Evolutionary conservation across 2,797 vertebrate species (phyloP), one percentile per base, ranked within the genome.

Genomic region (Synaphobranchus kaupii): DNA sequence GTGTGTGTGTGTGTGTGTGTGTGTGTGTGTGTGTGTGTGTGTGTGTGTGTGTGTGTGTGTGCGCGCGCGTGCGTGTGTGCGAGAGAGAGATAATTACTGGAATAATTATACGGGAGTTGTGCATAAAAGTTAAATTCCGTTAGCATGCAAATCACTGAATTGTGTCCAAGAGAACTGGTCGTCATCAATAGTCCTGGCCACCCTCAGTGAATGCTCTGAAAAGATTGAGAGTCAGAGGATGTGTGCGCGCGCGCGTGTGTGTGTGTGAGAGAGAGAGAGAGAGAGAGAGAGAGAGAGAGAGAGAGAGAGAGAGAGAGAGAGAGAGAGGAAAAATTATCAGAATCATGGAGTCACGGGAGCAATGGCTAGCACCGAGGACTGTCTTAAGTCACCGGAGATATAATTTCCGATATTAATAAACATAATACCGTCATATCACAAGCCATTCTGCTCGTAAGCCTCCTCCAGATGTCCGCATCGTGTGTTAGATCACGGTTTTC

Each of bases 301-400:
- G 87, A 87, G 87, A 89, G 87, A 88, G 89, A 84, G 89, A 89
- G 48, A 86, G 8, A 86, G 22, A 76, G 20, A 25, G 39, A 34
- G 54, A 52, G 34, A 87, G 47, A 48, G 78, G 85, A 80, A 71
- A 78, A 56, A 60, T 22, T 34, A 82, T 83, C 80, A 73, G 52
- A 84, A n/a, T 84, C 80, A 88, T 88, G 88, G 85, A 88, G 88
- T 78, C 85, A n/a, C 52, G 48, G 50, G 63, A 86, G 85, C 85
- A 54, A 48, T 39, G 82, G 54, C 34, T 47, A 76, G 63, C 63
- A 76, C 52, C 39, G 73, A 83, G 76, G 85, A 71, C 85, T 48
- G 47, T 63, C 39, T 54, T 86, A 88, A 84, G 78, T 60, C 31
- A 66, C 83, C 73, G 34, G 52, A 50, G 80, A 80, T 56, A 58